Percentiles rank a stretch among this genome's conserved stretches.
These are phyloP conservation scores for Panopea generosa DNA, from an alignment of 2,888 invertebrate genomes.

Conservation along the genomic window DNA sequence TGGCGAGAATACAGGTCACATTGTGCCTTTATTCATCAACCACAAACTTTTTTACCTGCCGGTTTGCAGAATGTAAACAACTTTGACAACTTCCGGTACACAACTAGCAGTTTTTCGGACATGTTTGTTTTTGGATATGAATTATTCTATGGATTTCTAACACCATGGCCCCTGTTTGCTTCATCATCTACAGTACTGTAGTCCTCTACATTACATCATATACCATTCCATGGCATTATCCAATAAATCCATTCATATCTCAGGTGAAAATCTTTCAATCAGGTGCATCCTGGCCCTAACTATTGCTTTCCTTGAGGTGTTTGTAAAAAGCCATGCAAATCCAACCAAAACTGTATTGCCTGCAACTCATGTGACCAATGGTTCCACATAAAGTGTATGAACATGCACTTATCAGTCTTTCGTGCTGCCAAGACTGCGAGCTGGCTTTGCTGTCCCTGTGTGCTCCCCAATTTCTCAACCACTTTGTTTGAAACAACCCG, in stretches of 20 bases:
- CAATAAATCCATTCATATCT: not conserved
- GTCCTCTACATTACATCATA: no score
- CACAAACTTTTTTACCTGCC: no score
- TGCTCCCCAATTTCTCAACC: constrained; percentile 17
- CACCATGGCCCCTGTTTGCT: not conserved
- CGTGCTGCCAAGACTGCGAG: not conserved
- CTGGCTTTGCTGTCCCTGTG: constrained; percentile 9
- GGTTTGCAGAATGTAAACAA: not conserved
- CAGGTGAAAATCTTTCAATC: constrained; percentile 2
- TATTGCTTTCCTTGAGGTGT: constrained; percentile 8
- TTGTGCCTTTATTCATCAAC: no score
- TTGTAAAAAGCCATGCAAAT: no score
- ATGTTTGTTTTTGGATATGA: not conserved
- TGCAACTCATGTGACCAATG: constrained; percentile 12
- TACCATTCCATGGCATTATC: not conserved
- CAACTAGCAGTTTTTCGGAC: not conserved
- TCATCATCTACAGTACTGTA: not conserved
- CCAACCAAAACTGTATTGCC: no score
- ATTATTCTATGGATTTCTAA: not conserved
- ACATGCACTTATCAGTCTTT: constrained; percentile 9
- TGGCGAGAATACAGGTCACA: no score
- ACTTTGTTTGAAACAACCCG: constrained; percentile 18
- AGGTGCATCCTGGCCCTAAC: constrained; percentile 24
- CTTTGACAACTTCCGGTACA: not conserved
- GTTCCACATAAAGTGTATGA: not conserved